These are phyloP conservation scores for Orientallactaga sibirica DNA, from an alignment of 2,797 vertebrate species.

Conservation along the genomic window DNA sequence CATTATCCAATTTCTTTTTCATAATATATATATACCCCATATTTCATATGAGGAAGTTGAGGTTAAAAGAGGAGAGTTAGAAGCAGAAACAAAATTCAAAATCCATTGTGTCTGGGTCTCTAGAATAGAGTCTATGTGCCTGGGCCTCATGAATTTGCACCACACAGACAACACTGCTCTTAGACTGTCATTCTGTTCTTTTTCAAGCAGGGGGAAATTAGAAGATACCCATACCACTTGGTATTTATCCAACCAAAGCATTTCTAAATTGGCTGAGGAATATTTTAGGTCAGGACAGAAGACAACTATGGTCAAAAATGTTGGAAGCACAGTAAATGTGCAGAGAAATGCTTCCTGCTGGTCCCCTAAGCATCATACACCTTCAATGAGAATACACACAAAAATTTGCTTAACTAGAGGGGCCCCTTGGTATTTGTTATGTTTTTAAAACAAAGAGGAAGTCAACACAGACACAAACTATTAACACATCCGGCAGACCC, in stretches of 20 bases:
- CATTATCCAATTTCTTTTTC: neutral
- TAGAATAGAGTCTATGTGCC: neutral
- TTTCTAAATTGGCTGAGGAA: constrained; percentile 77
- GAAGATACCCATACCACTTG: neutral
- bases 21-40: neutral
- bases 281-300: neutral
- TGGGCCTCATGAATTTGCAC: neutral
- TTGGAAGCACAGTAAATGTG: constrained; percentile 76
- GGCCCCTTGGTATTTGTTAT: constrained; percentile 82
- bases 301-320: constrained; percentile 67
- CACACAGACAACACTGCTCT: neutral
- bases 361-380: constrained; percentile 75
- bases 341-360: constrained; percentile 64
- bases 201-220: constrained; percentile 7
- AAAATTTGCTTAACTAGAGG: constrained; percentile 82
- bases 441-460: constrained; percentile 78
- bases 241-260: constrained; percentile 68
- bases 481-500: constrained; percentile 43
- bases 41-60: neutral
- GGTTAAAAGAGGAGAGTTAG: neutral
- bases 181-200: constrained; percentile 40
- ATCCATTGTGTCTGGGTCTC: neutral
- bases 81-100: neutral
- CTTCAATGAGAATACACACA: constrained; percentile 83
- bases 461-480: constrained; percentile 67